These are phyloP conservation scores for Hippocampus abdominalis DNA, from an alignment of 2,113 vertebrate species.

Conservation along the genomic window DNA sequence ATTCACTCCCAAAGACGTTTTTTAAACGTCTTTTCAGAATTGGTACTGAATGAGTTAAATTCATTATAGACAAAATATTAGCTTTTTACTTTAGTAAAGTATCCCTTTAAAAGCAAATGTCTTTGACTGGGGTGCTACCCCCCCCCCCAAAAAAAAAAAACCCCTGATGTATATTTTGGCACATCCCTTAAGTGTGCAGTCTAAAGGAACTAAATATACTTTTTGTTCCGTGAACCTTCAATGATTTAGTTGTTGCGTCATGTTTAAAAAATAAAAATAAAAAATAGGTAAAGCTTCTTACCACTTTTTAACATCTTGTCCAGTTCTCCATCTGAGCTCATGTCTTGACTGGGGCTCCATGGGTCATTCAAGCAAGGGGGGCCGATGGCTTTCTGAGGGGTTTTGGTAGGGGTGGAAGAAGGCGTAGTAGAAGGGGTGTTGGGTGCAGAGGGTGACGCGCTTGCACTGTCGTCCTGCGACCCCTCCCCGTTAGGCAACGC, in stretches of 20 bases:
- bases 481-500: constrained; percentile 77
- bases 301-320: constrained; percentile 79
- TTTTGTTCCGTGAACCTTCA: background rate
- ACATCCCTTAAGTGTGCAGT: background rate
- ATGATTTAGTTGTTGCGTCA: background rate
- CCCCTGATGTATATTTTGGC: background rate
- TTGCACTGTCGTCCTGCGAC: constrained; percentile 48
- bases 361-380: constrained; percentile 50
- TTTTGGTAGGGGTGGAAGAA: constrained; percentile 45
- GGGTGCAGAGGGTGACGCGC: constrained; percentile 45
- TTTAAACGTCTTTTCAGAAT: no score
- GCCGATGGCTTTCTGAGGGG: constrained; percentile 53
- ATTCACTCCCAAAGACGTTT: no score
- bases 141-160: no score
- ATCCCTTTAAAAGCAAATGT: no score
- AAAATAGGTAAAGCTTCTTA: constrained; percentile 47
- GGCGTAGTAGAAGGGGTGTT: constrained; percentile 54
- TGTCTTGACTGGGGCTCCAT: constrained; percentile 49
- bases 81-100: no score
- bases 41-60: no score
- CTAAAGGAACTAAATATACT: background rate
- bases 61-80: no score
- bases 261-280: background rate
- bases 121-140: no score
- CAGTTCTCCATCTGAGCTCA: constrained; percentile 70